These are phyloP conservation scores for Chloropsis hardwickii DNA, from an alignment of 2,113 vertebrate genomes.

Conservation along the genomic window DNA sequence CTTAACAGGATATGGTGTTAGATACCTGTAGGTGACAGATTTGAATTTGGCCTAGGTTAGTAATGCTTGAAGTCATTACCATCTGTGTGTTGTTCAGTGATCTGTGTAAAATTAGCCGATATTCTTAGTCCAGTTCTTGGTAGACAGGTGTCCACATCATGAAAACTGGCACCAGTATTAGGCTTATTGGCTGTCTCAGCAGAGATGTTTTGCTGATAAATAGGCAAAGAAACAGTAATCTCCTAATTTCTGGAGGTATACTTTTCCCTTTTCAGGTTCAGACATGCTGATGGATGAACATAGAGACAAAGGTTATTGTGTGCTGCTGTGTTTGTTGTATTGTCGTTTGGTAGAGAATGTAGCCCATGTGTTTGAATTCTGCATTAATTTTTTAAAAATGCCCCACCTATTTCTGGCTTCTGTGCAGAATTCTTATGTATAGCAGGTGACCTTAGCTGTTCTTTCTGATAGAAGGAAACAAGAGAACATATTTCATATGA, in stretches of 20 bases:
- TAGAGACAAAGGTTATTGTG: neutral
- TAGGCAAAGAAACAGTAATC: neutral
- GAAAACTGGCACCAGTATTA: constrained; percentile 42
- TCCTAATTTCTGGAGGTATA: neutral
- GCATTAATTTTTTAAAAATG: neutral
- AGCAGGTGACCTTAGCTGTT: neutral
- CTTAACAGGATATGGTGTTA: constrained; percentile 53
- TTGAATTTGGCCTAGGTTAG: constrained; percentile 45
- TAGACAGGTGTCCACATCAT: constrained; percentile 59
- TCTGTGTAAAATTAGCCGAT: constrained; percentile 47
- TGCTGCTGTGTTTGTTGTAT: neutral
- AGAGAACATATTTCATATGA: neutral
- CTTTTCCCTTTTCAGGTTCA: neutral
- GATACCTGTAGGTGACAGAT: constrained; percentile 57
- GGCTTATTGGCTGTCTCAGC: constrained; percentile 7
- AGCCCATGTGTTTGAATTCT: neutral
- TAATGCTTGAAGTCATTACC: constrained; percentile 64
- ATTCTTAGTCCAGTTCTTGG: constrained; percentile 53
- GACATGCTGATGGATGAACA: neutral
- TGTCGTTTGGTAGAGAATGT: neutral
- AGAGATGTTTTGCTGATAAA: neutral
- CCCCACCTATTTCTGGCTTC: neutral
- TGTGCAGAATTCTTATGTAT: neutral
- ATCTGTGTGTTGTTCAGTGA: constrained; percentile 62
- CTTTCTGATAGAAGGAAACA: neutral